Evolutionary conservation across 2,113 vertebrate genomes (phyloP).

Genomic region (Heteronetta atricapilla): DNA sequence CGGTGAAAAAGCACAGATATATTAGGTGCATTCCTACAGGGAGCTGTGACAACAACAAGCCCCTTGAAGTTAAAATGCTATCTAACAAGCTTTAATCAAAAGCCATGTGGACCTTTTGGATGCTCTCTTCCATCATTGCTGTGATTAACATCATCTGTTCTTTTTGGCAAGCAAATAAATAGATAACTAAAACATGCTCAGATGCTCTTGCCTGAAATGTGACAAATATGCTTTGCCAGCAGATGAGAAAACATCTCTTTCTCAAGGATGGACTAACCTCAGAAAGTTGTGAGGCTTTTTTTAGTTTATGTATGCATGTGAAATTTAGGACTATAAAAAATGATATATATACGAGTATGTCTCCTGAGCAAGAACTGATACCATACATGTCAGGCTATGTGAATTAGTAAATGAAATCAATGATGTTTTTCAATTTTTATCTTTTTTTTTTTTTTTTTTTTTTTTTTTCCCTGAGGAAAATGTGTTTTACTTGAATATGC

Average conservation of each 20-base stretch:
- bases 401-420: neutral
- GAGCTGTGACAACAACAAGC: constrained; percentile 23
- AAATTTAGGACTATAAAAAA: neutral
- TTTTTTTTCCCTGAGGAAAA: neutral
- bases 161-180: constrained; percentile 54
- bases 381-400: neutral
- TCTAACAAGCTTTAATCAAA: constrained; percentile 41
- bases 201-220: constrained; percentile 18
- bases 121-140: constrained; percentile 32
- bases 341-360: neutral
- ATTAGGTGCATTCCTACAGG: neutral
- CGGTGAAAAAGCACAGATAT: neutral
- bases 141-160: constrained; percentile 60
- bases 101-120: constrained; percentile 33
- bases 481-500: neutral
- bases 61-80: constrained; percentile 23
- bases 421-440: neutral
- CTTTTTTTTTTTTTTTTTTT: neutral
- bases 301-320: neutral
- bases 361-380: neutral
- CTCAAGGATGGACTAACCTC: neutral
- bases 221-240: neutral
- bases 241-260: constrained; percentile 17
- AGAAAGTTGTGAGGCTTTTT: neutral
- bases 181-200: constrained; percentile 38